Percentiles rank a stretch among this genome's conserved stretches.
Evolutionary conservation across 2,888 invertebrate genomes (phyloP).

Genomic region (Saturnia japonica): DNA sequence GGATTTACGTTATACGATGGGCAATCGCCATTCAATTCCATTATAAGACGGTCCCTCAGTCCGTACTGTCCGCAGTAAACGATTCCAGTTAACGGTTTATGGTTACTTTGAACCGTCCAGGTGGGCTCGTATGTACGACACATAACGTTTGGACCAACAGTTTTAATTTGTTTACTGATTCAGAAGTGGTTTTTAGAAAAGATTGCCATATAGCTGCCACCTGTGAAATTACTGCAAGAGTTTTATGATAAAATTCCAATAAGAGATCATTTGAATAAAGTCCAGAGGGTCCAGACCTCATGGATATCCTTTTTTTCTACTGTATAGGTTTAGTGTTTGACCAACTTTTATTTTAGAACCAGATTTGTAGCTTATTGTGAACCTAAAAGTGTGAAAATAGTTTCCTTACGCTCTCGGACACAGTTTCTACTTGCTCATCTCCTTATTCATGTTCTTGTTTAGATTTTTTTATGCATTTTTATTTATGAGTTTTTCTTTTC

Average conservation of each 20-base stretch:
- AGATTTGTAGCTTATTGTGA: no score
- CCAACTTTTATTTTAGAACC: no score
- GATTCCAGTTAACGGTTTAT: conserved; percentile 13
- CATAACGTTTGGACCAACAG: neutral
- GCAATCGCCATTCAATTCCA: conserved; percentile 27
- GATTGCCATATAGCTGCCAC: neutral
- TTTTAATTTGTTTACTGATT: conserved; percentile 3
- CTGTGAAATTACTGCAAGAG: neutral
- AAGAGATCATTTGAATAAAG: neutral
- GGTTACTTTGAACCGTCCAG: conserved; percentile 6
- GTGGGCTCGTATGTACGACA: conserved; percentile 6
- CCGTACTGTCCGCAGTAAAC: neutral
- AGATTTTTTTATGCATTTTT: no score
- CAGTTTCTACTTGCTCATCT: no score
- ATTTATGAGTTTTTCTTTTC: no score
- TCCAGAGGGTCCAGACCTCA: no score
- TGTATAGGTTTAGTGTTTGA: no score
- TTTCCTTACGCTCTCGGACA: no score
- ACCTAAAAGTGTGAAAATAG: no score
- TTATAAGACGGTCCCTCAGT: conserved; percentile 9
- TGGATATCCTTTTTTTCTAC: neutral
- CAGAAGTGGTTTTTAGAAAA: neutral
- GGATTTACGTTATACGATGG: conserved; percentile 21
- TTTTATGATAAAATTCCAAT: neutral
- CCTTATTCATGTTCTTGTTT: no score